These are phyloP conservation scores for Camponotus vicinus DNA, from an alignment of 1,140 invertebrate species.

Conservation along the genomic window DNA sequence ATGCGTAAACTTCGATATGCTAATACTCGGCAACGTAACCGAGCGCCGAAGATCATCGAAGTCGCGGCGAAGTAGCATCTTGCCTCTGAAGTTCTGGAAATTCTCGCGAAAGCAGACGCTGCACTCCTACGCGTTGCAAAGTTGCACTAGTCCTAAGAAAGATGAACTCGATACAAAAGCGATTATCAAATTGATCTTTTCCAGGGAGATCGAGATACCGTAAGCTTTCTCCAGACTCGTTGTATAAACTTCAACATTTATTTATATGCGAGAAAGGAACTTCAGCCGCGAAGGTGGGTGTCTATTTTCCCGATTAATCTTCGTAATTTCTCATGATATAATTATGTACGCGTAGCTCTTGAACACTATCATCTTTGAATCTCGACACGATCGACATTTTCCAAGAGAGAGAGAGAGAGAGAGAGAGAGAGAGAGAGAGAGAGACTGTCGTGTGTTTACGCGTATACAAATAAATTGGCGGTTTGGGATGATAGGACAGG, in stretches of 20 bases:
- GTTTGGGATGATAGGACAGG: conserved; percentile 61
- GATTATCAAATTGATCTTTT: background rate
- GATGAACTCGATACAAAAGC: background rate
- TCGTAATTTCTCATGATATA: background rate
- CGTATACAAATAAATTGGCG: conserved; percentile 63
- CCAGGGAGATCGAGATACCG: background rate
- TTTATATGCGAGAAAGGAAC: background rate
- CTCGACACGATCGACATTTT: conserved; percentile 20
- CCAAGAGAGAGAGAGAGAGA: too few species aligned
- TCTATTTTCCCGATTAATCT: background rate
- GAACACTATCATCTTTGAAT: background rate
- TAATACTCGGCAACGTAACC: conserved; percentile 1
- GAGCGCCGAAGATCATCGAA: background rate
- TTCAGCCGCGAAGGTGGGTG: background rate
- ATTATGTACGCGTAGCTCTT: background rate
- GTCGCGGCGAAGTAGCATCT: background rate
- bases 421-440: background rate
- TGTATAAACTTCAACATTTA: background rate
- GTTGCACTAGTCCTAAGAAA: background rate
- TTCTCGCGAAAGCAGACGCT: conserved; percentile 34
- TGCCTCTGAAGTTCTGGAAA: conserved; percentile 62
- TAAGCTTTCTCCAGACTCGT: background rate
- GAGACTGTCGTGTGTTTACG: conserved; percentile 40
- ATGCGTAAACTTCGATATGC: conserved; percentile 7
- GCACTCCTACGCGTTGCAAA: background rate